Evolutionary conservation across 2,888 invertebrate genomes (phyloP), one percentile per base, ranked within the genome.

Genomic region (Acronicta psi): DNA sequence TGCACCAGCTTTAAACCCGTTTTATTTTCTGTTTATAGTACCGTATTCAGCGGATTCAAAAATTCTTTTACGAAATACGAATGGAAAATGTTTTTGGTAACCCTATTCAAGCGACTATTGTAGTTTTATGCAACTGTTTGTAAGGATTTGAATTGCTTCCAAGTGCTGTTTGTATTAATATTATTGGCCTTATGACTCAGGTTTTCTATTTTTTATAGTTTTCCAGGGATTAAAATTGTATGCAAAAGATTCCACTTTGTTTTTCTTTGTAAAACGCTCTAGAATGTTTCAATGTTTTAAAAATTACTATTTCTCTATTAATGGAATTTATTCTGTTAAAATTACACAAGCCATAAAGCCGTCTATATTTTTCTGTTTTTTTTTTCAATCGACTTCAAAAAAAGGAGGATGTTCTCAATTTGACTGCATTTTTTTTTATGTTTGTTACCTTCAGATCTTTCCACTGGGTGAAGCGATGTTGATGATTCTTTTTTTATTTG

Each of bases 71-170:
- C 10, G 10, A 10, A 25, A 25, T 25, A 25, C 25, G 25, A 37
- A 37, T 2, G 9, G 9, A 20, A 37, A 36, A 31, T 17, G 1
- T 36, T 40, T 23, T 20, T 57, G 69, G 7, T 50, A 75, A 29
- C 75, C 75, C 75, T 77, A 51, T 10, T 13, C 1, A 6, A 31
- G 20, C 36, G 57, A 54, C 52, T 76, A 80, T 81, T 65, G 80
- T 77, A 83, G 79, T 82, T 86, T 84, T 83, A 83, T 83, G 81
- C 83, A 82, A 69, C 76, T 83, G 79, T 87, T 86, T 84, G 84
- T 83, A 66, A 75, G 74, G 78, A 77, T 84, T 83, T 85, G 83
- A 84, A 84, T 81, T 80, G 83, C 78, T 75, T 81, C 83, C 85
- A 84, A 87, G 86, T 83, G 81, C 68, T 64, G 58, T 69, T 73